These are phyloP conservation scores for fruit fly (Drosophila melanogaster) DNA, from an alignment of 1,140 invertebrate species.

Conservation along the genomic window DNA sequence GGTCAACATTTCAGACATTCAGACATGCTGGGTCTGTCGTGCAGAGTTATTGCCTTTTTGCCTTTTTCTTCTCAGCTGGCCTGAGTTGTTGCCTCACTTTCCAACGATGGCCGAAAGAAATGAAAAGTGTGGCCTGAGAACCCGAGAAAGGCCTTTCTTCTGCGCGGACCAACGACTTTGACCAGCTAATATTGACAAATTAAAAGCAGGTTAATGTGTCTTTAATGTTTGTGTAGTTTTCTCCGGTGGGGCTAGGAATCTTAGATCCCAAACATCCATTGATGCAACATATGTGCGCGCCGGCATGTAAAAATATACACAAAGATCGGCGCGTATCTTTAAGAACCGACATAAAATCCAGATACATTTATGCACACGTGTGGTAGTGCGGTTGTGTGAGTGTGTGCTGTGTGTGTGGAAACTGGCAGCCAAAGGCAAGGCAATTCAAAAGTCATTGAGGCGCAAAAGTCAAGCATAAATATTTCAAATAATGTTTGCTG, in stretches of 20 bases:
- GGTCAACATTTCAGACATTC: slow-evolving; percentile 65
- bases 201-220: slow-evolving; percentile 79
- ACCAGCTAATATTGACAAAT: slow-evolving; percentile 79
- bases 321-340: slow-evolving; percentile 28
- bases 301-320: slow-evolving; percentile 31
- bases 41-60: slow-evolving; percentile 60
- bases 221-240: slow-evolving; percentile 66
- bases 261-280: slow-evolving; percentile 9
- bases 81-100: slow-evolving; percentile 64
- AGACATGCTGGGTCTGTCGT: slow-evolving; percentile 63
- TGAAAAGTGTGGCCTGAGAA: slow-evolving; percentile 79
- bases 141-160: slow-evolving; percentile 47
- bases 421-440: slow-evolving; percentile 79
- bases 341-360: slow-evolving; percentile 43
- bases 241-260: slow-evolving; percentile 1
- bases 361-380: slow-evolving; percentile 10
- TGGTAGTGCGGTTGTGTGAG: slow-evolving; percentile 12
- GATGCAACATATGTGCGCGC: slow-evolving; percentile 47
- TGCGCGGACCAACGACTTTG: not conserved
- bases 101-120: slow-evolving; percentile 61
- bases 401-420: slow-evolving; percentile 33
- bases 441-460: slow-evolving; percentile 83
- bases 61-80: slow-evolving; percentile 4
- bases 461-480: slow-evolving; percentile 83
- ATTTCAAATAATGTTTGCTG: slow-evolving; percentile 81